Evolutionary conservation across 2,888 invertebrate genomes (phyloP).

Genomic region (Piscicola geometra): DNA sequence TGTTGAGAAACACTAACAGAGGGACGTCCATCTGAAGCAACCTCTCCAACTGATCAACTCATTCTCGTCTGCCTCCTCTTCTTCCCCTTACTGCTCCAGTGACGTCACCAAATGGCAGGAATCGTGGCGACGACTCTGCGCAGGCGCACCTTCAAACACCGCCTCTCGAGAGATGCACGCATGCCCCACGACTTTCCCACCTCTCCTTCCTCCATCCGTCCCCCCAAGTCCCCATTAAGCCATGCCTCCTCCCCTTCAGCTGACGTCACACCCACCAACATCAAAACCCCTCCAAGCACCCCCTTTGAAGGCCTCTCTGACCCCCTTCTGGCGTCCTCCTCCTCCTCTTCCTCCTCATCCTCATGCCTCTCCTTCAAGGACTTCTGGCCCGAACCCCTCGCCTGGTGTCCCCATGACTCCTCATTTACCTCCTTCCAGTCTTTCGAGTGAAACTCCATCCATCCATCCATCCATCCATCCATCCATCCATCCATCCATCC

Average conservation of each 20-base stretch:
- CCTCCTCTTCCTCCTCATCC: conserved; percentile 17
- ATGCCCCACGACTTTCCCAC: conserved; percentile 40
- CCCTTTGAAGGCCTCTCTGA: conserved; percentile 33
- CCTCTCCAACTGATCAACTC: no score
- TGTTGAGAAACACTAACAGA: no score
- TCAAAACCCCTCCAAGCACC: conserved; percentile 23
- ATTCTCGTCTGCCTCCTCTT: no score
- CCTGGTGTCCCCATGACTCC: conserved; percentile 37
- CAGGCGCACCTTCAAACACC: conserved; percentile 43
- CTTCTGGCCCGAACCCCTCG: conserved; percentile 42
- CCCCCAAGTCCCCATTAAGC: conserved; percentile 34
- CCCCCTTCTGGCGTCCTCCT: no score
- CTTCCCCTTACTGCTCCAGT: no score
- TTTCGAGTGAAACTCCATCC: conserved; percentile 43
- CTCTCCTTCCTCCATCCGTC: conserved; percentile 39
- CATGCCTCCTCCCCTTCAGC: conserved; percentile 34
- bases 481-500: not conserved
- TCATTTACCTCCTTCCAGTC: conserved; percentile 41
- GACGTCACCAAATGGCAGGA: no score
- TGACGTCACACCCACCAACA: conserved; percentile 41
- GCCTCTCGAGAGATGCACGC: conserved; percentile 40
- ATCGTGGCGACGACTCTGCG: conserved; percentile 45
- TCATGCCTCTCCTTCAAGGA: conserved; percentile 39
- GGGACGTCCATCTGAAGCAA: no score
- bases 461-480: not conserved